These are phyloP conservation scores for Heterocephalus glaber DNA, from an alignment of 2,113 vertebrate species.

Conservation along the genomic window DNA sequence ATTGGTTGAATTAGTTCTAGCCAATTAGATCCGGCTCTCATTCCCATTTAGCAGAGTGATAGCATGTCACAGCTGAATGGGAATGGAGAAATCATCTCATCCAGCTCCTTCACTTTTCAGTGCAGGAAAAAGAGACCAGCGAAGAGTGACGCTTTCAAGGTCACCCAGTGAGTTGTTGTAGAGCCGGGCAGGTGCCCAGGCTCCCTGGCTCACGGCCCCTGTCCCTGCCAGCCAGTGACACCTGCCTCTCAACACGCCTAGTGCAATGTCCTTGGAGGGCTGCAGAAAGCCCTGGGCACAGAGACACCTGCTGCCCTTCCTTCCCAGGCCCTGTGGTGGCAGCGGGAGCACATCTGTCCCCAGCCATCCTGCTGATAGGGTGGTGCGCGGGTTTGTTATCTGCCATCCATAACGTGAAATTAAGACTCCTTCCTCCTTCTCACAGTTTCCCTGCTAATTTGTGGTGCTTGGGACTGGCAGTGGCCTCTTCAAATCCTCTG, in stretches of 20 bases:
- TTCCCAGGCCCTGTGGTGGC: background rate
- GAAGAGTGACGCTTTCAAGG: constrained; percentile 10
- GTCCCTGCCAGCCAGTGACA: background rate
- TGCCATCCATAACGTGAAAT: background rate
- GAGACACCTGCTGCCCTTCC: background rate
- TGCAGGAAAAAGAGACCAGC: background rate
- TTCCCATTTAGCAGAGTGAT: constrained; percentile 45
- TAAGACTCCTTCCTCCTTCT: background rate
- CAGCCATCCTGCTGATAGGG: accelerated
- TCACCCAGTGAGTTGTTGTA: background rate
- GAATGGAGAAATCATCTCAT: background rate
- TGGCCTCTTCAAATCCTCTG: background rate
- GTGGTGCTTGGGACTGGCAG: background rate
- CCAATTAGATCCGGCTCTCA: constrained; percentile 48
- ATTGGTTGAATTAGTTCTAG: constrained; percentile 55
- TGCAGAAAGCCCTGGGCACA: background rate
- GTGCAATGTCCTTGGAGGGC: background rate
- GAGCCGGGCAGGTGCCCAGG: background rate
- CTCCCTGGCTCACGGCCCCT: background rate
- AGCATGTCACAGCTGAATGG: constrained; percentile 29
- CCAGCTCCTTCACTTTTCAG: background rate
- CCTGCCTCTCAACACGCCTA: too few species aligned
- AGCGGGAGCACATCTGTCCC: background rate
- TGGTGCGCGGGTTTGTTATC: background rate
- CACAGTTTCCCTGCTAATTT: background rate